phyloP scores from a whole-genome alignment of 2,797 vertebrate genomes.

The Hemibagrus guttatus region DNA sequence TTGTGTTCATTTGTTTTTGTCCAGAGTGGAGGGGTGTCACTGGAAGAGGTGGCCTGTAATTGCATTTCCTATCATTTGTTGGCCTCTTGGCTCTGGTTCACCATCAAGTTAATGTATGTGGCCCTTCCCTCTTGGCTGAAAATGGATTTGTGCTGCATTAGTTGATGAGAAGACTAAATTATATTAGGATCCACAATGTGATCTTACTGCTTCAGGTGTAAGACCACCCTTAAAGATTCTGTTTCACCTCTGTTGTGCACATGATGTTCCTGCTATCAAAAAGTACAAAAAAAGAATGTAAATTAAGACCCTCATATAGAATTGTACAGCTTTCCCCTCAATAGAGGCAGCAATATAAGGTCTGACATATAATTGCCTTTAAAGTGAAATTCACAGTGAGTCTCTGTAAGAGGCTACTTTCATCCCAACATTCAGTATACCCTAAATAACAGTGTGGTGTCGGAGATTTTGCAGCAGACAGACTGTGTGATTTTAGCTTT shows the following conservation, averaged over 20 bases:
- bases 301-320: background rate
- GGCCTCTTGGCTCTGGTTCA: constrained; percentile 69
- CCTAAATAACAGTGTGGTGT: constrained; percentile 38
- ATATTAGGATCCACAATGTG: constrained; percentile 79
- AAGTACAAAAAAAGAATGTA: background rate
- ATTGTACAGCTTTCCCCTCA: background rate
- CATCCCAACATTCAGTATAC: constrained; percentile 16
- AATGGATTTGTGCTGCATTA: constrained; percentile 84
- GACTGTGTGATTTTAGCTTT: constrained; percentile 39
- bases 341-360: constrained; percentile 9
- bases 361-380: constrained; percentile 31
- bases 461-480: constrained; percentile 17
- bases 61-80: constrained; percentile 78
- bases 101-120: constrained; percentile 82
- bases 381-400: constrained; percentile 26
- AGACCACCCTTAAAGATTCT: constrained; percentile 58
- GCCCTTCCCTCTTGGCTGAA: constrained; percentile 75
- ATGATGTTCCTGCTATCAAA: background rate
- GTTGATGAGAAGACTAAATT: constrained; percentile 82
- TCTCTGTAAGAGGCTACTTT: constrained; percentile 37
- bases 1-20: constrained; percentile 44
- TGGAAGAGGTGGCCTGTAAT: constrained; percentile 76
- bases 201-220: constrained; percentile 74
- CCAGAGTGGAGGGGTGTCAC: constrained; percentile 58
- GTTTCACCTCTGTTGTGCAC: background rate